Percentiles rank a stretch among this genome's conserved stretches.
phyloP scores from a whole-genome alignment of 1,140 invertebrate genomes.

The Drosophila chauvacae region DNA sequence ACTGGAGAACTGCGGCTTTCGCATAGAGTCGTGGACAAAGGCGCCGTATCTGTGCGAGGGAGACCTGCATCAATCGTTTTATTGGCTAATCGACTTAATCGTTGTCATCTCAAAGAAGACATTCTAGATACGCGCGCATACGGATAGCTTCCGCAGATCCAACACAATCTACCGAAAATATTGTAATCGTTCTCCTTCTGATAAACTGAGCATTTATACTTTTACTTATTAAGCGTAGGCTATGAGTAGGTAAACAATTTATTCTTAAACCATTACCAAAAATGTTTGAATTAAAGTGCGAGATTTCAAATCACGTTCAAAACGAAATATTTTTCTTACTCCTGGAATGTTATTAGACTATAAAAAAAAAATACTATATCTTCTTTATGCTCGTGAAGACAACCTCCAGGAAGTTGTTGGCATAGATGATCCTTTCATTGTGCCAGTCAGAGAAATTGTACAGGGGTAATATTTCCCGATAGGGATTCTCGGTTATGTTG shows the following conservation, averaged over 20 bases:
- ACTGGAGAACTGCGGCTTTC: conserved; percentile 87
- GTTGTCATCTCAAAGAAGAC: conserved; percentile 87
- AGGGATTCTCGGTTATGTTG: conserved; percentile 51
- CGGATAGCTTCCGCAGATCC: conserved; percentile 2
- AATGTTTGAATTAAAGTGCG: conserved; percentile 29
- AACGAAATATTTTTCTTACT: not conserved
- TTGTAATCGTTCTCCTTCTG: conserved; percentile 27
- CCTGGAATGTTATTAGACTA: not conserved
- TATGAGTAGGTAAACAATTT: conserved; percentile 50
- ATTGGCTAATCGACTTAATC: conserved; percentile 94
- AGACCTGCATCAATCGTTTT: conserved; percentile 93
- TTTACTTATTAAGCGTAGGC: conserved; percentile 39
- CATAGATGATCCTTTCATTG: conserved; percentile 44
- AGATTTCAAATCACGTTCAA: conserved; percentile 12
- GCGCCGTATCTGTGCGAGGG: conserved; percentile 97
- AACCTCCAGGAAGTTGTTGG: conserved; percentile 59
- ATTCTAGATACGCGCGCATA: conserved; percentile 10
- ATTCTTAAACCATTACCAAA: conserved; percentile 53
- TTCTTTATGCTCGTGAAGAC: conserved; percentile 28
- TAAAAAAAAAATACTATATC: not conserved
- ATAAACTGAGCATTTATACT: conserved; percentile 53
- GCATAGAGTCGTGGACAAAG: conserved; percentile 91
- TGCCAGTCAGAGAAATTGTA: conserved; percentile 30
- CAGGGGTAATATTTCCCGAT: conserved; percentile 52
- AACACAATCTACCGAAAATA: not conserved